These are phyloP conservation scores for Dendrolimus punctatus DNA, from an alignment of 1,140 invertebrate species.

Conservation along the genomic window DNA sequence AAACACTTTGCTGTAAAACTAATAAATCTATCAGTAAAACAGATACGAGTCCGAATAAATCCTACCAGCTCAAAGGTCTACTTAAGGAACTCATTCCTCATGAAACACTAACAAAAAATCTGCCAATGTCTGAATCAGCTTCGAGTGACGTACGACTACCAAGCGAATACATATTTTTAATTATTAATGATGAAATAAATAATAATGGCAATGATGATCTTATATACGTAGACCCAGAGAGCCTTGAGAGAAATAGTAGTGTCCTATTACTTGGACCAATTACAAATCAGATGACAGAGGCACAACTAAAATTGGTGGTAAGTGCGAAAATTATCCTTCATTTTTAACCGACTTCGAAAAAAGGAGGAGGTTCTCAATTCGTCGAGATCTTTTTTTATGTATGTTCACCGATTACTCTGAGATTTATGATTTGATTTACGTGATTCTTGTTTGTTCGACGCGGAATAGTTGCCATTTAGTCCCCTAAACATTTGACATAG, in stretches of 20 bases:
- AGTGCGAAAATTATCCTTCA: too few relatives aligned
- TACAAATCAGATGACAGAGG: slow-evolving; percentile 37
- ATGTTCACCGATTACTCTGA: too few relatives aligned
- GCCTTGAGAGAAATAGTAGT: slow-evolving; percentile 49
- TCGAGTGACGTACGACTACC: too few relatives aligned
- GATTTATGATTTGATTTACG: too few relatives aligned
- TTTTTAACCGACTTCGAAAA: too few relatives aligned
- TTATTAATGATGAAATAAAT: slow-evolving; percentile 57
- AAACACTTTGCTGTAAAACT: slow-evolving; percentile 51
- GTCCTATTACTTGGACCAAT: slow-evolving; percentile 54
- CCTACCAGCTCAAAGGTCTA: slow-evolving; percentile 6
- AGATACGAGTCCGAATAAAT: slow-evolving; percentile 7
- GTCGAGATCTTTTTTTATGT: not conserved
- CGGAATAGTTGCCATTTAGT: too few relatives aligned
- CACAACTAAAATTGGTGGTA: slow-evolving; percentile 49
- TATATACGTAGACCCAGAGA: slow-evolving; percentile 51
- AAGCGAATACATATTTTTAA: slow-evolving; percentile 50
- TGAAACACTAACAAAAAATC: too few relatives aligned
- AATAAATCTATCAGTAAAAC: slow-evolving; percentile 15
- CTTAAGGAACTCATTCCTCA: slow-evolving; percentile 1
- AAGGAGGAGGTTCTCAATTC: too few relatives aligned
- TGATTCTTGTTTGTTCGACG: too few relatives aligned
- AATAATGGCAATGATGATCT: slow-evolving; percentile 41
- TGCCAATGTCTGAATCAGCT: too few relatives aligned
- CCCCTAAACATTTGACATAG: too few relatives aligned